A percentile compares a stretch with the other conserved stretches of the same genome.
Conservation (phyloP, 2,113 vertebrate species). For the Psammodynastes pulverulentus region DNA sequence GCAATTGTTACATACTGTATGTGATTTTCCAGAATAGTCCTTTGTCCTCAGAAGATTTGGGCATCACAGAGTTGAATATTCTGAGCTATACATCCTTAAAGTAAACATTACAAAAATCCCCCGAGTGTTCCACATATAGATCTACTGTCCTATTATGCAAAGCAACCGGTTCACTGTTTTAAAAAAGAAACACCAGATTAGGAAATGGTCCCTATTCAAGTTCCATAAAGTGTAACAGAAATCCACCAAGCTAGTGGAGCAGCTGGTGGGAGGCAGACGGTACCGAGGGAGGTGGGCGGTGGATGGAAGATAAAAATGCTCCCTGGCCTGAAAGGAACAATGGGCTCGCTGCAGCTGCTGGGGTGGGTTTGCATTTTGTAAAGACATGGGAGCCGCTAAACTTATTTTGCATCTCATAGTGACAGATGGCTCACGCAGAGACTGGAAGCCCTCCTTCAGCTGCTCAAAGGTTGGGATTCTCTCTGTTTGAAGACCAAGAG, state of each 20-base stretch:
- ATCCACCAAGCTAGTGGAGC: not conserved
- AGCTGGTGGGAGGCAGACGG: slow-evolving; percentile 7
- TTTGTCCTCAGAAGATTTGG: not conserved
- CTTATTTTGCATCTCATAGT: not conserved
- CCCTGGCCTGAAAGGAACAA: not conserved
- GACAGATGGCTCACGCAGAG: not conserved
- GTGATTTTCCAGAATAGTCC: not conserved
- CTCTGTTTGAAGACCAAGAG: not conserved
- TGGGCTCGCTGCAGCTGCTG: slow-evolving; percentile 13
- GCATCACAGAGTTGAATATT: not conserved
- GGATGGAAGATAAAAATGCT: not conserved
- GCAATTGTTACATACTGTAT: not conserved
- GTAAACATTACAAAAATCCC: not conserved
- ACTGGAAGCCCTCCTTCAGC: not conserved
- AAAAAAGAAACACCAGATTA: not conserved
- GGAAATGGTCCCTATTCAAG: not conserved
- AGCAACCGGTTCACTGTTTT: not conserved
- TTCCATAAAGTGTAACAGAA: rapidly evolving
- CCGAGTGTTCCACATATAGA: not conserved
- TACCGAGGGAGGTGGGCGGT: not conserved
- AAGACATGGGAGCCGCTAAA: not conserved
- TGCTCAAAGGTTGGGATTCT: not conserved
- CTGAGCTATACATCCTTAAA: not conserved
- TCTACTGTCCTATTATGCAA: not conserved
- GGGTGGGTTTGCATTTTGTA: not conserved